phyloP scores from a whole-genome alignment of 2,797 vertebrate genomes.

The Austrolebias charrua region DNA sequence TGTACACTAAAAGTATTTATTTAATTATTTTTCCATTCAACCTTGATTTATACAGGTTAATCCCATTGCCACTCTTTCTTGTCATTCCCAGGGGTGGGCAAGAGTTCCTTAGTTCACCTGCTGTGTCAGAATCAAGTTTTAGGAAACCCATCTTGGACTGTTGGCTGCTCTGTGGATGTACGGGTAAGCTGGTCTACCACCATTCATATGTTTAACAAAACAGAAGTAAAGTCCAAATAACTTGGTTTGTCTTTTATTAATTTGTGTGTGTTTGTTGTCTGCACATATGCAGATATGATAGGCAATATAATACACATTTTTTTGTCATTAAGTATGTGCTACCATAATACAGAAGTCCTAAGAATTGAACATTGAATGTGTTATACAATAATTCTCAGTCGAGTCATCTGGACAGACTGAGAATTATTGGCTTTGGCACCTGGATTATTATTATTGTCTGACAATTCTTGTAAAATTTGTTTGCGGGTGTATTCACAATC shows the following conservation, averaged over 20 bases:
- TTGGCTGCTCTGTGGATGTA: conserved; percentile 97
- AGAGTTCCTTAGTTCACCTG: conserved; percentile 95
- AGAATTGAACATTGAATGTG: no score
- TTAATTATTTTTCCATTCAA: no score
- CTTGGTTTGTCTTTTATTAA: neutral
- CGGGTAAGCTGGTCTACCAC: conserved; percentile 81
- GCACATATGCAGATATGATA: neutral
- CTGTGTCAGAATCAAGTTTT: conserved; percentile 95
- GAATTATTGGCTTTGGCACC: no score
- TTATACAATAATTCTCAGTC: no score
- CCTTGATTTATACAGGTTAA: no score
- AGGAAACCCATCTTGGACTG: conserved; percentile 97
- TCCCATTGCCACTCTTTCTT: neutral
- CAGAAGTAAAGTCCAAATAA: neutral
- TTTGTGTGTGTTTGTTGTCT: neutral
- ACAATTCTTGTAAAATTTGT: neutral
- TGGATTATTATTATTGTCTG: no score
- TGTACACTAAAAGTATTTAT: no score
- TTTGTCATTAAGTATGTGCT: no score
- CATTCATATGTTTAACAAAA: neutral
- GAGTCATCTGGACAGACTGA: no score
- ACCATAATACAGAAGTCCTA: no score
- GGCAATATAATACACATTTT: neutral
- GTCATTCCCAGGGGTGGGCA: conserved; percentile 87
- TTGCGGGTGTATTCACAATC: neutral